Conservation (phyloP, 2,797 vertebrate species). For the Takifugu ocellatus region DNA sequence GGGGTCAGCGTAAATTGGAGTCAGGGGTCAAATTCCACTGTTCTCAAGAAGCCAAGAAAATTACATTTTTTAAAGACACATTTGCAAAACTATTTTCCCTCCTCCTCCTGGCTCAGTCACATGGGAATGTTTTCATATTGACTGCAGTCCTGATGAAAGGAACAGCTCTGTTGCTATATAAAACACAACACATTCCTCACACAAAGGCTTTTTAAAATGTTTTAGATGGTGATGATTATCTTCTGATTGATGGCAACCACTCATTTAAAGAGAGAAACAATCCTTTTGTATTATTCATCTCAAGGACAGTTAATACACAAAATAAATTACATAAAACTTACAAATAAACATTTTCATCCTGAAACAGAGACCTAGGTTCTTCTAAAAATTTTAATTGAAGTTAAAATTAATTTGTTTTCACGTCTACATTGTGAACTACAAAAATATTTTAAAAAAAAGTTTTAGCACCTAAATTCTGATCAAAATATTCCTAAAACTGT, state of each 20-base stretch:
- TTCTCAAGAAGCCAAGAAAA: constrained; percentile 37
- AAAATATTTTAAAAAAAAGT: too few relatives aligned
- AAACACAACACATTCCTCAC: constrained; percentile 44
- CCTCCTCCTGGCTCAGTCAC: constrained; percentile 23
- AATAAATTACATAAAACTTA: not conserved
- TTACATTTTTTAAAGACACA: constrained; percentile 26
- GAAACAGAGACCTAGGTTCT: too few relatives aligned
- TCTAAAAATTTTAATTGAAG: too few relatives aligned
- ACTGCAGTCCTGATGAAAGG: constrained; percentile 27
- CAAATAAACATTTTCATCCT: too few relatives aligned
- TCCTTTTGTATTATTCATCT: not conserved
- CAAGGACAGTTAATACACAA: not conserved
- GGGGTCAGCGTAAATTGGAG: constrained; percentile 44
- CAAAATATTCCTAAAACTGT: too few relatives aligned
- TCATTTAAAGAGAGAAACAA: not conserved
- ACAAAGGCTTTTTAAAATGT: not conserved
- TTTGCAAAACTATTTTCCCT: constrained; percentile 15
- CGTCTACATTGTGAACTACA: too few relatives aligned
- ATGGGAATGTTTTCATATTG: constrained; percentile 26
- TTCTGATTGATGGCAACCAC: not conserved
- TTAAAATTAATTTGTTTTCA: too few relatives aligned
- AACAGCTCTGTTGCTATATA: constrained; percentile 37
- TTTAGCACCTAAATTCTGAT: too few relatives aligned
- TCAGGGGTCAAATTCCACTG: constrained; percentile 61
- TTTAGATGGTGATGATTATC: constrained; percentile 14